Conservation (phyloP, 2,888 invertebrate genomes). For the Mylabris sibirica region DNA sequence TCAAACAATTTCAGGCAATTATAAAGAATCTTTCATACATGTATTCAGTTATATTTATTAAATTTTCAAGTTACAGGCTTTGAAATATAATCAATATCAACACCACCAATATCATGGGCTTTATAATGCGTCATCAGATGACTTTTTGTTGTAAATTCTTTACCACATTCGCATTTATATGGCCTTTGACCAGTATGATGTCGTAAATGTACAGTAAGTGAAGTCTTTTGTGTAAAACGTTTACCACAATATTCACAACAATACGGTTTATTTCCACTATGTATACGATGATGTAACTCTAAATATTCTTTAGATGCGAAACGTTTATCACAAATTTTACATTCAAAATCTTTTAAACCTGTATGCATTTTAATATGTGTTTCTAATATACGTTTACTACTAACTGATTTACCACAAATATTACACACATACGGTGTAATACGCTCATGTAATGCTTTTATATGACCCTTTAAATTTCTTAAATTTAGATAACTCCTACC, state of each 20-base stretch:
- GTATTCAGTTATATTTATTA: not conserved
- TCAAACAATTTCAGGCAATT: not conserved
- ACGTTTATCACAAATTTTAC: slow-evolving; percentile 48
- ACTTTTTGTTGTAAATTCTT: slow-evolving; percentile 67
- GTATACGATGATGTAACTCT: slow-evolving; percentile 65
- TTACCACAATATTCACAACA: slow-evolving; percentile 67
- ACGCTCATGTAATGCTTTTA: slow-evolving; percentile 48
- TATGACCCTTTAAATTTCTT: slow-evolving; percentile 52
- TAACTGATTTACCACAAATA: slow-evolving; percentile 57
- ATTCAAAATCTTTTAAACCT: slow-evolving; percentile 53
- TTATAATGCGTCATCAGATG: slow-evolving; percentile 67
- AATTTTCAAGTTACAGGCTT: slow-evolving; percentile 31
- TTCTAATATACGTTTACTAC: slow-evolving; percentile 52
- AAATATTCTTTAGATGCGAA: slow-evolving; percentile 61
- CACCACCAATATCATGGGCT: slow-evolving; percentile 62
- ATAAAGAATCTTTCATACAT: not conserved
- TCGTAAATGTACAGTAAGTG: slow-evolving; percentile 65
- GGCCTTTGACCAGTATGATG: slow-evolving; percentile 67
- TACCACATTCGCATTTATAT: slow-evolving; percentile 66
- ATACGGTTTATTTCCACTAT: slow-evolving; percentile 66
- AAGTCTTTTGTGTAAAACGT: slow-evolving; percentile 66
- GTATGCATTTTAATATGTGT: slow-evolving; percentile 59
- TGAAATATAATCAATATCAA: slow-evolving; percentile 52
- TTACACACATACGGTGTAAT: slow-evolving; percentile 50
- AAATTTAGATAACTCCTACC: slow-evolving; percentile 61